Evolutionary conservation across 2,888 invertebrate genomes (phyloP).

Genomic region (Drosophila buzzatii): DNA sequence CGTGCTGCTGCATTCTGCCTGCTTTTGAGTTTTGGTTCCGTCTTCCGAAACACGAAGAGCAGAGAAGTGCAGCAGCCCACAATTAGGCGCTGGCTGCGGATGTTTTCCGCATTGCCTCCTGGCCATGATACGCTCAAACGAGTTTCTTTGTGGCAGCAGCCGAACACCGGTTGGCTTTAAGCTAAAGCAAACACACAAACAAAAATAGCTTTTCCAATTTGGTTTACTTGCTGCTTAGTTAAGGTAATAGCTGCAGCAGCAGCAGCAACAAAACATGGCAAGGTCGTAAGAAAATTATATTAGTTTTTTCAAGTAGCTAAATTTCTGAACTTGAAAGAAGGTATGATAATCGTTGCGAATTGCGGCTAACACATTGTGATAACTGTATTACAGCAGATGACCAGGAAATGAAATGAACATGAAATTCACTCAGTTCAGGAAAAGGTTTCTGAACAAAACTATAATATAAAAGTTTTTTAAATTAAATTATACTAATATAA

Average conservation of each 20-base stretch:
- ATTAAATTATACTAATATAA: too few species aligned
- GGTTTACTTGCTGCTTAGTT: conserved; percentile 9
- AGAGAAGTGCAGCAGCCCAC: conserved; percentile 52
- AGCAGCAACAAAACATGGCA: conserved; percentile 20
- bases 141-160: conserved; percentile 47
- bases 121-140: conserved; percentile 62
- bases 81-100: conserved; percentile 61
- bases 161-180: conserved; percentile 15
- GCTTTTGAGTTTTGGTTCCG: conserved; percentile 56
- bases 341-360: background rate
- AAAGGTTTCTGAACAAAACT: background rate
- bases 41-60: conserved; percentile 61
- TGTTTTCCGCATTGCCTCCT: conserved; percentile 65
- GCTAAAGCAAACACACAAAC: conserved; percentile 2
- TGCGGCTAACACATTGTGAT: background rate
- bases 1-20: background rate
- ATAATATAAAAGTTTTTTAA: background rate
- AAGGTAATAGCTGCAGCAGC: background rate
- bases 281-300: conserved; percentile 26
- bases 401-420: background rate
- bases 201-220: conserved; percentile 40
- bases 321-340: background rate
- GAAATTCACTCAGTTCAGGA: too few species aligned
- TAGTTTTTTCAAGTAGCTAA: background rate
- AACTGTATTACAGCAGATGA: background rate